A percentile compares a stretch with the other conserved stretches of the same genome.
These are phyloP conservation scores for Nettapus auritus DNA, from an alignment of 2,113 vertebrate genomes.

Conservation along the genomic window DNA sequence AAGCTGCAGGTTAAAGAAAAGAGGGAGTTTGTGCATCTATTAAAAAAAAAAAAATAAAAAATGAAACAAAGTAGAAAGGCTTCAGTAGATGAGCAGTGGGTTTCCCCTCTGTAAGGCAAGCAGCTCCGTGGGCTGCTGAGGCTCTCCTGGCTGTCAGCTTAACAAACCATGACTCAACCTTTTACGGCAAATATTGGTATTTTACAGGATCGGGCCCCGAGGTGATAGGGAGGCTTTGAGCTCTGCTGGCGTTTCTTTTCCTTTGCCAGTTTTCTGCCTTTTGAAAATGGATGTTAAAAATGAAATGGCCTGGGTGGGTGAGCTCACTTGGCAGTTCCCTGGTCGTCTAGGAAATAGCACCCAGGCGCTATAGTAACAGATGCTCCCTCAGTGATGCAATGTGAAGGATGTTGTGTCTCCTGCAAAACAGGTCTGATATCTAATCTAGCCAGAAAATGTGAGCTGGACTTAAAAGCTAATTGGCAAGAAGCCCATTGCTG, in stretches of 20 bases:
- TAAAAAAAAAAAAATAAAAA: neutral
- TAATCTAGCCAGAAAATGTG: conserved; percentile 74
- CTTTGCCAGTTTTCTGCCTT: neutral
- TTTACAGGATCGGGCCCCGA: conserved; percentile 8
- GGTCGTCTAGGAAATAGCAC: conserved; percentile 76
- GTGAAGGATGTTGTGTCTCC: conserved; percentile 54
- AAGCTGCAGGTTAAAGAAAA: neutral
- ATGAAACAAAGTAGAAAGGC: neutral
- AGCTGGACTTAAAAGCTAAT: conserved; percentile 52
- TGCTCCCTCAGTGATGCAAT: conserved; percentile 71
- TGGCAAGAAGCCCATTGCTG: conserved; percentile 19
- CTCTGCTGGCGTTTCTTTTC: conserved; percentile 38
- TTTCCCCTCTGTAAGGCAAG: neutral
- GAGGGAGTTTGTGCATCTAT: neutral
- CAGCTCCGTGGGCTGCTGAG: neutral
- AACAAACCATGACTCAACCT: conserved; percentile 19
- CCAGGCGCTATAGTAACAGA: conserved; percentile 71
- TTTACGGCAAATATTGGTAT: neutral
- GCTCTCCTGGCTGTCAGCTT: conserved; percentile 25
- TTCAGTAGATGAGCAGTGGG: neutral
- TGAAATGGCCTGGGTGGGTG: neutral
- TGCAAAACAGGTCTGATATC: conserved; percentile 68
- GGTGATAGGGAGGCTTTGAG: conserved; percentile 25
- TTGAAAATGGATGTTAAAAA: conserved; percentile 3
- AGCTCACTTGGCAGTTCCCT: conserved; percentile 35